Base-by-base conservation (phyloP, 2,888 invertebrate genomes). In the Ormyrus labotus region DNA sequence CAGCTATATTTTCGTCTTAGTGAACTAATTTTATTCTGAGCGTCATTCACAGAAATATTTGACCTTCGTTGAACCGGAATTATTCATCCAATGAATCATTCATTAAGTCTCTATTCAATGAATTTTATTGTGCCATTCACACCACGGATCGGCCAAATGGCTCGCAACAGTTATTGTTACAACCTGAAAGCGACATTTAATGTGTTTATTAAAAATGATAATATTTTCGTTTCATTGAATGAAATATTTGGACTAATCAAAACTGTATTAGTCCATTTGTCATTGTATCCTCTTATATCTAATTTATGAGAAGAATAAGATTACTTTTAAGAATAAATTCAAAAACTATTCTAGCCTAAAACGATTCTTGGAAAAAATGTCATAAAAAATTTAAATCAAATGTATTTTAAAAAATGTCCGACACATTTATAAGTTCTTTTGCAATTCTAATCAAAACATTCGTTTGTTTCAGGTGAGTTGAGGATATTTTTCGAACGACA, bases 1-100 rank as follows among this genome's bases (percentile, higher is more conserved):
- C 19, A 19, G 19, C 19, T 19, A 19, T 60, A 71, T 57, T 68
- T 61, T 64, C n/a, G 13, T 45, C 47, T 57, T 55, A 45, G 11
- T 9, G 10, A 19, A 8, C 48, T 53, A 75, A 64, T 68, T 61
- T 55, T 63, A 72, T 19, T 50, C 10, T 63, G 55, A 45, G 71
- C 55, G 61, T 67, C 69, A 73, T 58, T 69, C 60, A 68, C 57
- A 61, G 77, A 78, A 78, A 74, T 76, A 75, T 71, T 79, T 78
- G 77, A 77, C 77, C 82, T 77, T 82, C 69, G 76, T 70, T 70
- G 64, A 51, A n/a, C 73, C 51, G 47, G 65, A 77, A 70, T 82
- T 80, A 80, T 80, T 80, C 78, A 80, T 80, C 71, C 71, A 67
- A 74, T 82, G 80, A 82, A 82, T 82, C 78, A 80, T 80, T 82